phyloP scores from a whole-genome alignment of 2,797 vertebrate genomes.

The Micrastur ruficollis region DNA sequence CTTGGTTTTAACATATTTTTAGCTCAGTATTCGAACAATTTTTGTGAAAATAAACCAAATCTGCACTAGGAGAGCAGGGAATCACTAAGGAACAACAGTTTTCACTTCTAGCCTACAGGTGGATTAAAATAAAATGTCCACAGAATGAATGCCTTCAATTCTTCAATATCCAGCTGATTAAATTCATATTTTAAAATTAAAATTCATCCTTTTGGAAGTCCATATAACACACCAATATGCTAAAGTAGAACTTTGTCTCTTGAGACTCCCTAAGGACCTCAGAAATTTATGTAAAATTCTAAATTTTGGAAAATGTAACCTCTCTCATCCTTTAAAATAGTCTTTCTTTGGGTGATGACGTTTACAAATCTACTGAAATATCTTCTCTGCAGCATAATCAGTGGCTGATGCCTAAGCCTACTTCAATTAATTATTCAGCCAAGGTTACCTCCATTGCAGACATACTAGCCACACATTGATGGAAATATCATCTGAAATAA shows the following conservation, averaged over 20 bases:
- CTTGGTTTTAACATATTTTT: conserved; percentile 40
- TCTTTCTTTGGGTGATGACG: not conserved
- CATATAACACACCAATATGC: not conserved
- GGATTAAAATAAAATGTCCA: not conserved
- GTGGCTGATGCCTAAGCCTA: not conserved
- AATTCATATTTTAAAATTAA: not conserved
- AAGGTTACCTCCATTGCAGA: not conserved
- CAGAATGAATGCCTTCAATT: not conserved
- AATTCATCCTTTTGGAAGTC: not conserved
- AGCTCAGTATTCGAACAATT: not conserved
- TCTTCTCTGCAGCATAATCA: not conserved
- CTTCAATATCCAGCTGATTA: not conserved
- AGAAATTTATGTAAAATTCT: not conserved
- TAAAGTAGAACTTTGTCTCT: not conserved
- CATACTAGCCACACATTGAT: not conserved
- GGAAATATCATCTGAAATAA: not conserved
- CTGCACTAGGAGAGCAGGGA: not conserved
- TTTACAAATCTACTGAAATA: not conserved
- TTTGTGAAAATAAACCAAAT: conserved; percentile 47
- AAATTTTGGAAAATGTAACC: not conserved
- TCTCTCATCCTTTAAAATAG: not conserved
- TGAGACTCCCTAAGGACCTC: not conserved
- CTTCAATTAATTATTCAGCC: not conserved
- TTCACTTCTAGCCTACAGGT: not conserved
- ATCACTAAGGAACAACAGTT: not conserved